Base-by-base conservation (phyloP, 2,888 invertebrate species). In the Resseliella maxima region DNA sequence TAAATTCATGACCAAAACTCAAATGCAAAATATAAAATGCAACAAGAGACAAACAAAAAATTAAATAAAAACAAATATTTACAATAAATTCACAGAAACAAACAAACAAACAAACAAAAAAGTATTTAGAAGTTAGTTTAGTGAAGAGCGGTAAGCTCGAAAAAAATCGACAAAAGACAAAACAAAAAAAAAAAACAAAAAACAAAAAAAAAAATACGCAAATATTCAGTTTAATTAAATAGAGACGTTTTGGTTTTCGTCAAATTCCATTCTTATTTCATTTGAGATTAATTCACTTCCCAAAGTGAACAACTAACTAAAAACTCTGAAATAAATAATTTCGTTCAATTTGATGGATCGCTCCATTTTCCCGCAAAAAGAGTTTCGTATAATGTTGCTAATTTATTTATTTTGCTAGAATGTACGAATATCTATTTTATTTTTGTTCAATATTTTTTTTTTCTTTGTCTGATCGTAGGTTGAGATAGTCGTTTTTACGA, bases 351-450 rank as follows among this genome's bases (percentile, higher is more conserved):
- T n/a, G n/a, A n/a, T n/a, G n/a, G n/a, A n/a, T n/a, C n/a, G n/a
- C n/a, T n/a, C n/a, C n/a, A n/a, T n/a, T n/a, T n/a, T n/a, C n/a
- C n/a, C n/a, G n/a, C n/a, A n/a, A n/a, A n/a, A n/a, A n/a, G n/a
- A n/a, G n/a, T n/a, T n/a, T n/a, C n/a, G n/a, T n/a, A n/a, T n/a
- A n/a, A n/a, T n/a, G 5, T 59, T 59, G 24, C 24, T 59, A 59
- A 41, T n/a, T 59, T 24, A 24, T 59, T 59, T 24, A 41, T 41
- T 59, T 59, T 24, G 24, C 24, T 59, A 59, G n/a, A 59, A 6
- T 59, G 24, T 59, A 59, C 59, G 59, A 50, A 50, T 41, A 41
- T n/a, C n/a, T n/a, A n/a, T n/a, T n/a, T n/a, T n/a, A n/a, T n/a
- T n/a, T n/a, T n/a, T n/a, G n/a, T n/a, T n/a, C n/a, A n/a, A n/a